Conservation (phyloP, 2,797 vertebrate genomes). For the Sphaeramia orbicularis region DNA sequence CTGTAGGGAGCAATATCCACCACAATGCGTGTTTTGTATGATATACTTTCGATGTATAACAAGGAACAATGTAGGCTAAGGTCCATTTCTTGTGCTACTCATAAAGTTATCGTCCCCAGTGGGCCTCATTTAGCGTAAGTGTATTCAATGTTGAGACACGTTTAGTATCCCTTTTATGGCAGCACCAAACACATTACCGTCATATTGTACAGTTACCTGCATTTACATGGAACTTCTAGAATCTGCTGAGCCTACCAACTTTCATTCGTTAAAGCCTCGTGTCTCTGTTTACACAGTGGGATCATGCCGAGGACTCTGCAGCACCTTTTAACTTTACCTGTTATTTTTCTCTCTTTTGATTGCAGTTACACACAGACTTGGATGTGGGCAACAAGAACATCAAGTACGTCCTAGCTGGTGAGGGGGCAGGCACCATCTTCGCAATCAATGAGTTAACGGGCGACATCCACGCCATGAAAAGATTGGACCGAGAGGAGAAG, state of each 20-base stretch:
- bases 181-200: conserved; percentile 40
- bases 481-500: conserved; percentile 97
- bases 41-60: conserved; percentile 70
- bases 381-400: conserved; percentile 93
- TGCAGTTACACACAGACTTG: conserved; percentile 96
- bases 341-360: conserved; percentile 41
- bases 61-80: conserved; percentile 72
- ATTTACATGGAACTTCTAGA: conserved; percentile 43
- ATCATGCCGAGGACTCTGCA: not conserved
- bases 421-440: conserved; percentile 98
- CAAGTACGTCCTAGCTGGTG: conserved; percentile 96
- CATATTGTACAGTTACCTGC: conserved; percentile 43
- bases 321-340: conserved; percentile 13
- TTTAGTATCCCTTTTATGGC: conserved; percentile 56
- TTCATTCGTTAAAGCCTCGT: conserved; percentile 25
- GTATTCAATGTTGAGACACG: conserved; percentile 54
- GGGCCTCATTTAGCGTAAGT: conserved; percentile 77
- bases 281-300: conserved; percentile 14
- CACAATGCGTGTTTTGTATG: conserved; percentile 54
- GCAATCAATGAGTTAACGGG: conserved; percentile 97
- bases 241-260: conserved; percentile 49
- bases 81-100: conserved; percentile 77
- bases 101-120: conserved; percentile 73
- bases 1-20: conserved; percentile 66
- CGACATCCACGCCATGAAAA: conserved; percentile 98